These are phyloP conservation scores for Orbicella faveolata DNA, from an alignment of 64 coral and sea anemone species.

Conservation along the genomic window DNA sequence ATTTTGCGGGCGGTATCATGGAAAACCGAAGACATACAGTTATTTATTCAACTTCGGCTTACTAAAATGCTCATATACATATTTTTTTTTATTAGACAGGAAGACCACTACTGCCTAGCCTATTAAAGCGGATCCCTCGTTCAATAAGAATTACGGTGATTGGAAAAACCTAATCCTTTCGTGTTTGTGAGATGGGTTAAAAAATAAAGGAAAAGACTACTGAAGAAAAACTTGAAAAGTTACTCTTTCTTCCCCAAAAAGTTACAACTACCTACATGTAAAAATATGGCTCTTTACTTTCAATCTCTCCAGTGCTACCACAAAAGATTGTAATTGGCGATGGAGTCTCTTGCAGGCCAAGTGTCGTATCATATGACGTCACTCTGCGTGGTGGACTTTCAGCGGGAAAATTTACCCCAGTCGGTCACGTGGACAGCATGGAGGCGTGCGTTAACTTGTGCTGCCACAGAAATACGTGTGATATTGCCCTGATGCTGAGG, in stretches of 20 bases:
- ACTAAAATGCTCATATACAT: no score
- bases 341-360: conserved; percentile 61
- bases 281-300: background rate
- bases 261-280: background rate
- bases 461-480: conserved; percentile 70
- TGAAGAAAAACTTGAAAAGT: no score
- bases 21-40: no score
- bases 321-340: conserved; percentile 64
- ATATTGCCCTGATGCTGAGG: conserved; percentile 87
- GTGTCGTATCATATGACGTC: conserved; percentile 88
- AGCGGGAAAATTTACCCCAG: conserved; percentile 73
- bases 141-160: no score
- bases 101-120: no score
- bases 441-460: conserved; percentile 78
- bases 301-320: conserved; percentile 51
- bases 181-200: no score
- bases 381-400: conserved; percentile 80
- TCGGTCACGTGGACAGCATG: conserved; percentile 83
- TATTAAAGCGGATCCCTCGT: no score
- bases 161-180: no score
- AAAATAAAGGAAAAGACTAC: no score
- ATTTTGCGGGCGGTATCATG: no score
- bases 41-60: no score
- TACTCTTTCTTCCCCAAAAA: background rate
- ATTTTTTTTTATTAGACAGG: no score